A percentile compares a stretch with the other conserved stretches of the same genome.
Conservation (phyloP, 1,140 invertebrate genomes). For the Drosophila tristis region DNA sequence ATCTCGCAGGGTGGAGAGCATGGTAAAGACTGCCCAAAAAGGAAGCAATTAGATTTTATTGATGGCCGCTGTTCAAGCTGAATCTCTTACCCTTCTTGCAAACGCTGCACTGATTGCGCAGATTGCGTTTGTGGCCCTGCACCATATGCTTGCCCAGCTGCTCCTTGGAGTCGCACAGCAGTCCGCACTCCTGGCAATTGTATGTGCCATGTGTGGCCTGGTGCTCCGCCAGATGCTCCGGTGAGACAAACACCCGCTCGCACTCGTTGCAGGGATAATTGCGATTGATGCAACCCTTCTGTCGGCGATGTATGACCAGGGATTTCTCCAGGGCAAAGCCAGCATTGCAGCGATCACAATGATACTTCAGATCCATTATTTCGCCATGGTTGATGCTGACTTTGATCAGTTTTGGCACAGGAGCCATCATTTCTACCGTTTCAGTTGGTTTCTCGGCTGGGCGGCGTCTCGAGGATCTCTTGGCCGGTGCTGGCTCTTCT, state of each 20-base stretch:
- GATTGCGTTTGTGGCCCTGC: conserved; percentile 85
- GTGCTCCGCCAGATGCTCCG: conserved; percentile 84
- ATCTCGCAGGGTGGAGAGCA: conserved; percentile 86
- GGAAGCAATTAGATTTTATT: not conserved
- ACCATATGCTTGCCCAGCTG: conserved; percentile 83
- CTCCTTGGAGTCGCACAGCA: conserved; percentile 78
- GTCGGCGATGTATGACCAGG: conserved; percentile 56
- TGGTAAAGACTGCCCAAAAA: conserved; percentile 83
- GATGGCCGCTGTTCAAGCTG: not conserved
- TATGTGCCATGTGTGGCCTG: conserved; percentile 51
- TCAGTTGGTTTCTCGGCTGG: not conserved
- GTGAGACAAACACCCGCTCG: conserved; percentile 85
- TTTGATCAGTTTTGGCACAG: not conserved
- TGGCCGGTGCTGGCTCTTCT: conserved; percentile 7
- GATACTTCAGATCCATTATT: conserved; percentile 53
- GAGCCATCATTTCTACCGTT: not conserved
- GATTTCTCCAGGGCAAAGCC: conserved; percentile 76
- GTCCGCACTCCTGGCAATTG: conserved; percentile 78
- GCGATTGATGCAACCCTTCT: conserved; percentile 72
- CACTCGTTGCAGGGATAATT: conserved; percentile 73
- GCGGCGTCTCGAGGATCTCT: conserved; percentile 35
- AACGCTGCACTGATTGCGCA: conserved; percentile 86
- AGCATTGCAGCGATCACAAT: conserved; percentile 74
- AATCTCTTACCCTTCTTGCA: conserved; percentile 85
- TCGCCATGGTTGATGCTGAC: not conserved